phyloP scores from a whole-genome alignment of 2,113 vertebrate genomes.

The Hypanus sabinus region DNA sequence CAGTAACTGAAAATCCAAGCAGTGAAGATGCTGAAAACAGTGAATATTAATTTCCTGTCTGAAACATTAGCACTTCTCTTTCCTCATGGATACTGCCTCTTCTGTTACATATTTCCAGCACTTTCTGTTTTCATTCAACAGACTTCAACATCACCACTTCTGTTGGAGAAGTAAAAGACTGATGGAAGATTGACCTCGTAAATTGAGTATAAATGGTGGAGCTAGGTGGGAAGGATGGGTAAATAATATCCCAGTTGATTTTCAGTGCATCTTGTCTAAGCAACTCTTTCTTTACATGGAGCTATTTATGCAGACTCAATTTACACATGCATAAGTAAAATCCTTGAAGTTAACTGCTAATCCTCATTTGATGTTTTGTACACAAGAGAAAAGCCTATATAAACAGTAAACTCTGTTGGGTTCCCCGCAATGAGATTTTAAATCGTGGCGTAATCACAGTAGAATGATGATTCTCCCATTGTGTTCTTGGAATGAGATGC shows the following conservation, averaged over 20 bases:
- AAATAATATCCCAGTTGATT: background rate
- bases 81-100: too few species aligned
- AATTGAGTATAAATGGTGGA: background rate
- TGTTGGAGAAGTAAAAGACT: background rate
- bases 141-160: background rate
- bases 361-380: background rate
- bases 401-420: background rate
- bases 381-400: background rate
- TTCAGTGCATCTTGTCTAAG: background rate
- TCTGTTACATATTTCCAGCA: too few species aligned
- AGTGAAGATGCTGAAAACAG: too few species aligned
- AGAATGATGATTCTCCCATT: conserved; percentile 17
- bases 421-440: background rate
- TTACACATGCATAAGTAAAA: background rate
- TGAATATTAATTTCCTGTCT: too few species aligned
- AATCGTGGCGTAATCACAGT: background rate
- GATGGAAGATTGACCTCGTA: background rate
- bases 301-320: background rate
- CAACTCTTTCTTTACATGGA: background rate
- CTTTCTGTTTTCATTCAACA: too few species aligned
- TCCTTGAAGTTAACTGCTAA: conserved; percentile 25
- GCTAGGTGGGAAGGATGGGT: background rate
- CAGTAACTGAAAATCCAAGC: too few species aligned
- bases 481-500: conserved; percentile 18
- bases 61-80: too few species aligned